Base-by-base conservation (phyloP, 2,113 vertebrate genomes). In the Leiothrix lutea region DNA sequence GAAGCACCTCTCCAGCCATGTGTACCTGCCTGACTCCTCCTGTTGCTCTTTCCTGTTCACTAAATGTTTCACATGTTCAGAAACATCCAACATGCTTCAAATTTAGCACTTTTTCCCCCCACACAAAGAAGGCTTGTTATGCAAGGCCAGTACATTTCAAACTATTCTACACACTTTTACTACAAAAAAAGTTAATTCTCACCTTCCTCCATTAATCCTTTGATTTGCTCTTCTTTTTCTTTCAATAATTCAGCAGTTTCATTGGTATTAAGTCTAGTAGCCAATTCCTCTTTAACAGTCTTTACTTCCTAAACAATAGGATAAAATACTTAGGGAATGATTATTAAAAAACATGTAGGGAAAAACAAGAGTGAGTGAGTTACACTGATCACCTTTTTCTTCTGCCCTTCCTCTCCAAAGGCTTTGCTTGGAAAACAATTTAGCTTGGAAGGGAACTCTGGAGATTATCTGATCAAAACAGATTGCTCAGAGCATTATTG, bases 171-270 rank as follows among this genome's bases (percentile, higher is more conserved):
- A 48, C 4, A 12, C 25, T 78, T 84, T 78, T 58, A 22, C 17
- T 58, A 33, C 8, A 20, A 58, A 80, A 78, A 15, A 12, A 4
- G 14, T 19, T 12, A 48, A 60, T 57, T 93, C 97, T 11, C 16
- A 99, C 99, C 99, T 98, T 99, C 99, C 90, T 99, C 99, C 97
- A 99, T 97, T 90, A 99, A 97, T n/a, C 99, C 99, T 98, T 96
- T 97, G 95, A 99, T 99, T 97, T 99, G 99, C 56, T 99, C 99
- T 90, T 99, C 99, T 95, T 99, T 99, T 89, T 99, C 99, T 97
- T 97, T 98, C 97, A 99, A 98, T 78, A 99, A 95, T 90, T 99
- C 99, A 67, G 99, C 92, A 25, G 99, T 99, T 97, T 99, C 98
- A 73, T 98, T 98, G 44, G 98, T 98, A 82, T 99, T 99, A 69